Evolutionary conservation across 2,113 vertebrate genomes (phyloP).

Genomic region (Redunca redunca): DNA sequence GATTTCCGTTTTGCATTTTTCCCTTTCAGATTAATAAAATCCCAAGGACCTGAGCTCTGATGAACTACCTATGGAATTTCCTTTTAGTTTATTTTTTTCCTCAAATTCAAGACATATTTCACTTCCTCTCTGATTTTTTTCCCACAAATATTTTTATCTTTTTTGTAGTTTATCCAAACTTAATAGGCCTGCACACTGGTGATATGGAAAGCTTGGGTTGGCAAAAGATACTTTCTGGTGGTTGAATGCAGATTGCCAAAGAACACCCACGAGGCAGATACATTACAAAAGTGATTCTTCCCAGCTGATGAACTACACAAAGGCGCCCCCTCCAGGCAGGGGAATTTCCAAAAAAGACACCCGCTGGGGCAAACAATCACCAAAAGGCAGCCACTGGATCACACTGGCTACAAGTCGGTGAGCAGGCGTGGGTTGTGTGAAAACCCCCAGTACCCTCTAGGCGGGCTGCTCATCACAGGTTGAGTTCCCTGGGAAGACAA

Average conservation of each 20-base stretch:
- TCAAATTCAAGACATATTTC: slow-evolving; percentile 56
- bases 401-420: neutral
- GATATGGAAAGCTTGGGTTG: neutral
- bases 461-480: neutral
- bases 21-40: slow-evolving; percentile 47
- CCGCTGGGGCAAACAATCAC: neutral
- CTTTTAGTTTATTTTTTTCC: slow-evolving; percentile 59
- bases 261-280: neutral
- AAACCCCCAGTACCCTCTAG: neutral
- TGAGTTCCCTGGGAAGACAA: neutral
- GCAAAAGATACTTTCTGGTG: slow-evolving; percentile 24
- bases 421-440: neutral
- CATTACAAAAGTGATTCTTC: neutral
- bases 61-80: slow-evolving; percentile 61
- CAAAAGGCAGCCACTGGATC: neutral
- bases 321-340: neutral
- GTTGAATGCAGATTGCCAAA: neutral
- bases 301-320: neutral
- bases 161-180: slow-evolving; percentile 47
- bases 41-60: slow-evolving; percentile 52
- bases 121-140: slow-evolving; percentile 49
- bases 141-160: slow-evolving; percentile 61
- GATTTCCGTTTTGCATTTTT: slow-evolving; percentile 45
- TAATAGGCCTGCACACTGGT: slow-evolving; percentile 3
- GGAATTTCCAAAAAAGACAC: neutral